phyloP scores from a whole-genome alignment of 2,888 invertebrate species.

The Torymus texanus region DNA sequence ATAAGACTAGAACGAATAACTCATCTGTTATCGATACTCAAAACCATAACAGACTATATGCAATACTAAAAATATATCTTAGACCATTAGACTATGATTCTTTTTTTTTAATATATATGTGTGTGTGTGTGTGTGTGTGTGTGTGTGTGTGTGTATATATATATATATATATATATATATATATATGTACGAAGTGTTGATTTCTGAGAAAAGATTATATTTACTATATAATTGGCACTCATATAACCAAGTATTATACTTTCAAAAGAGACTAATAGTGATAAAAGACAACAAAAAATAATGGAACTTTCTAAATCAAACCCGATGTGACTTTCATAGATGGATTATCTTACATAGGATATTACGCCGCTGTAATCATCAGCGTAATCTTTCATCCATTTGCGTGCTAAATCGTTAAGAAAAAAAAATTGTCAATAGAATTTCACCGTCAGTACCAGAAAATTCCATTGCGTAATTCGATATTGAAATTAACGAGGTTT shows the following conservation, averaged over 20 bases:
- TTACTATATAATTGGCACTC: slow-evolving; percentile 35
- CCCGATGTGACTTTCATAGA: slow-evolving; percentile 45
- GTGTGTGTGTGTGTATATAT: no score
- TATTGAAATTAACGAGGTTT: slow-evolving; percentile 23
- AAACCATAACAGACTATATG: no score
- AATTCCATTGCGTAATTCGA: slow-evolving; percentile 11
- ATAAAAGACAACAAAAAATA: slow-evolving; percentile 39
- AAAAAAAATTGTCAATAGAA: slow-evolving; percentile 32
- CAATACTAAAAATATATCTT: background rate
- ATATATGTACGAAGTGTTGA: slow-evolving; percentile 4
- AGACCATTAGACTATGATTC: slow-evolving; percentile 18
- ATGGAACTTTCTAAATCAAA: slow-evolving; percentile 50
- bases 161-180: no score
- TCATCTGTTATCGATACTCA: no score
- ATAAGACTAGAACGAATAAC: no score
- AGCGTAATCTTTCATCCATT: slow-evolving; percentile 33
- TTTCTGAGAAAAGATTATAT: slow-evolving; percentile 42
- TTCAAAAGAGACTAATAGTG: slow-evolving; percentile 43
- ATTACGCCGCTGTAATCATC: slow-evolving; percentile 41
- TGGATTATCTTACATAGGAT: slow-evolving; percentile 39
- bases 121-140: no score
- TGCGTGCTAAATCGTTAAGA: slow-evolving; percentile 14
- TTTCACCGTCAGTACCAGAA: background rate
- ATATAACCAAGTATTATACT: slow-evolving; percentile 45
- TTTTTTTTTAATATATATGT: no score